A percentile compares a stretch with the other conserved stretches of the same genome.
Evolutionary conservation across 2,888 invertebrate genomes (phyloP).

Genomic region (Oxycera nigricornis): DNA sequence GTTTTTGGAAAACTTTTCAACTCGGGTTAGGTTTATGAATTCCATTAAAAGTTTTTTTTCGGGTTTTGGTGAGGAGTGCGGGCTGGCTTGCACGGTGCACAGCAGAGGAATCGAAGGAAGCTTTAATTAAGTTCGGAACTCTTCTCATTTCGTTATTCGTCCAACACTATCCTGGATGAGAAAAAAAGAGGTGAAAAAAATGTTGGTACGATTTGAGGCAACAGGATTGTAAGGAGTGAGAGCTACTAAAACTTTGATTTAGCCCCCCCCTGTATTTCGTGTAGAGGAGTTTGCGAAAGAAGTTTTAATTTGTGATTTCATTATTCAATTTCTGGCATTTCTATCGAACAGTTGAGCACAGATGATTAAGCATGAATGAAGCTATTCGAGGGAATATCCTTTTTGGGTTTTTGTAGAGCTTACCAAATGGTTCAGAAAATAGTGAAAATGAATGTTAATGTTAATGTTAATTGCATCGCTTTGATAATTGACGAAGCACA

Average conservation of each 20-base stretch:
- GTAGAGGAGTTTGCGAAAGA: background rate
- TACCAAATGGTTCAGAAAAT: no score
- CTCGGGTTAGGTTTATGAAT: conserved; percentile 38
- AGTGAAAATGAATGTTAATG: no score
- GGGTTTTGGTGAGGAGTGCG: background rate
- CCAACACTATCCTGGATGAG: background rate
- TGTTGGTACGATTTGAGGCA: background rate
- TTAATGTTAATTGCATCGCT: no score
- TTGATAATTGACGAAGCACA: no score
- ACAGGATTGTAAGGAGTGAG: background rate
- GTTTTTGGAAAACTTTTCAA: conserved; percentile 32
- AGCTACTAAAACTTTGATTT: background rate
- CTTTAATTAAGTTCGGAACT: conserved; percentile 36
- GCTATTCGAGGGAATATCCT: no score
- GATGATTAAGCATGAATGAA: conserved; percentile 23
- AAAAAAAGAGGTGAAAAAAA: background rate
- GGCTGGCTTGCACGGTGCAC: background rate
- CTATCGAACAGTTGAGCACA: conserved; percentile 27
- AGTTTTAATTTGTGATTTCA: conserved; percentile 33
- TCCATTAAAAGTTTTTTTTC: conserved; percentile 29
- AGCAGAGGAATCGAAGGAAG: conserved; percentile 5
- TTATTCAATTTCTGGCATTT: conserved; percentile 25
- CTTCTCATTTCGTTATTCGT: background rate
- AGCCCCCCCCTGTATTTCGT: background rate
- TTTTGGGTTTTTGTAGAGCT: no score